Base-by-base conservation (phyloP, 2,888 invertebrate genomes). In the Osedax frankpressi region DNA sequence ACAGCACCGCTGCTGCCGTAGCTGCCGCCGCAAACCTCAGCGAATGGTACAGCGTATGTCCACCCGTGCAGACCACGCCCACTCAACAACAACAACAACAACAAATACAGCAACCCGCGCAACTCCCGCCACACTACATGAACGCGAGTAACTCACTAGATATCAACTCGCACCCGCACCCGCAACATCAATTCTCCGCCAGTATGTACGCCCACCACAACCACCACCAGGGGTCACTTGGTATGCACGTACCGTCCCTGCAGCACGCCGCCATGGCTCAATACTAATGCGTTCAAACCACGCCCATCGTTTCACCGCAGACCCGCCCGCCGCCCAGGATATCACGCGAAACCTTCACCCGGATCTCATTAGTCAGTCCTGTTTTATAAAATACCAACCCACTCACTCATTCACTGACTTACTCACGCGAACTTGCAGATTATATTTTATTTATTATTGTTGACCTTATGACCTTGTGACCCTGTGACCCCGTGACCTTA, bases 21-120 rank as follows among this genome's bases (percentile, higher is more conserved):
- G 44, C 44, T 44, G 44, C 44, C n/a, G 73, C 76, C 63, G 28
- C 76, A 26, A 89, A 91, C 82, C 83, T 90, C 77, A 88, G 88
- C 80, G 92, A 92, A 78, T 90, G 92, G 88, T 91, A 92, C 19
- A 44, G 44, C 85, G 89, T 91, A 73, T 91, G 91, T 79, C 92
- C 91, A 83, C 86, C 85, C 76, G 84, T 85, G 72, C 82, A 82
- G 1, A 84, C 85, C 2, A 89, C 90, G 85, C 88, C 88, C 74
- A 87, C 88, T 78, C 88, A n/a, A n/a, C n/a, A n/a, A n/a, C n/a
- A n/a, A n/a, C n/a, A n/a, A n/a, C n/a, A n/a, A n/a, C n/a, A n/a
- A n/a, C n/a, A n/a, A n/a, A n/a, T n/a, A n/a, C n/a, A n/a, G n/a
- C 44, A 44, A 6, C 6, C 6, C 44, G 19, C 6, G 11, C 6